Conservation (phyloP, 2,113 vertebrate genomes). For the Fregata magnificens region DNA sequence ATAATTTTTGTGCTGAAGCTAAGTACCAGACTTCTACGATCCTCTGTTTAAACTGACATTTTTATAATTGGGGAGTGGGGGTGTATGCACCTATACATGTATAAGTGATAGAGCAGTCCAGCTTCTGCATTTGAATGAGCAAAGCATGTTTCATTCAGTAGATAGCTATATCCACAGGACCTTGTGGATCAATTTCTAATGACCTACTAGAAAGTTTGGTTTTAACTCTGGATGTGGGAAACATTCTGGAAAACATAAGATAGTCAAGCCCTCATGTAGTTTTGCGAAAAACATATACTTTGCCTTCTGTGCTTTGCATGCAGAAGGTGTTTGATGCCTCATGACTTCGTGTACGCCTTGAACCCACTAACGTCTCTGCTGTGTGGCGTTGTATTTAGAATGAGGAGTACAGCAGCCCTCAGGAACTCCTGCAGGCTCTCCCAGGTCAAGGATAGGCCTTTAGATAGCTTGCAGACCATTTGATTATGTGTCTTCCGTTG, state of each 20-base stretch:
- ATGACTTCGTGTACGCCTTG: accelerated
- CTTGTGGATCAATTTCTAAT: background rate
- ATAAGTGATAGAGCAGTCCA: background rate
- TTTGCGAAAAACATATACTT: background rate
- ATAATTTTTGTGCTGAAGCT: background rate
- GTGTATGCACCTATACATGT: background rate
- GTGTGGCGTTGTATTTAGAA: background rate
- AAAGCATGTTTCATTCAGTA: background rate
- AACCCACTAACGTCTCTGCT: background rate
- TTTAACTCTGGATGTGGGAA: background rate
- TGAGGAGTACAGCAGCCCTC: background rate
- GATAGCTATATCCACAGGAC: background rate
- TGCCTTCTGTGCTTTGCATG: background rate
- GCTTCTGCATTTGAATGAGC: background rate
- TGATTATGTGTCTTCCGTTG: background rate
- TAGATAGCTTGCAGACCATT: background rate
- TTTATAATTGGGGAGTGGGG: background rate
- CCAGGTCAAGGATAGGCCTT: background rate
- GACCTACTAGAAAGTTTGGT: background rate
- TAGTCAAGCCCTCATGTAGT: background rate
- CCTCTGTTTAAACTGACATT: background rate
- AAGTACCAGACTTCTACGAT: background rate
- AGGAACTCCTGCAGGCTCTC: background rate
- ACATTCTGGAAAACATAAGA: background rate
- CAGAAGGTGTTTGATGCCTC: background rate